A percentile compares a stretch with the other conserved stretches of the same genome.
These are phyloP conservation scores for Eupeodes corollae DNA, from an alignment of 1,140 invertebrate genomes.

Conservation along the genomic window DNA sequence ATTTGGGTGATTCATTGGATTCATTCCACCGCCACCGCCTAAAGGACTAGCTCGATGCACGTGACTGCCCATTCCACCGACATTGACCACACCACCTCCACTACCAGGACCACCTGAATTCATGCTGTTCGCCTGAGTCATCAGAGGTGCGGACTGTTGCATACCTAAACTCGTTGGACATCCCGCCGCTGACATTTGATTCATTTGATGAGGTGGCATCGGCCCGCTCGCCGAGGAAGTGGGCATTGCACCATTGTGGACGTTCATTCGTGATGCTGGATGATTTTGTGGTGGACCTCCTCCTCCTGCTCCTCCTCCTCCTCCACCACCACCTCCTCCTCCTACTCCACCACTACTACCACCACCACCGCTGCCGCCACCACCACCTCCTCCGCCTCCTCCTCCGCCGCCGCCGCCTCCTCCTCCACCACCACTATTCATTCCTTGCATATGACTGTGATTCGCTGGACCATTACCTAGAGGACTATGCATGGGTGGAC, in stretches of 20 bases:
- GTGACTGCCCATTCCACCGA: slow-evolving; percentile 11
- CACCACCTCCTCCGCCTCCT: slow-evolving; percentile 7
- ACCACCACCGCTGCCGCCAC: slow-evolving; percentile 8
- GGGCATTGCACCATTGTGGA: slow-evolving; percentile 21
- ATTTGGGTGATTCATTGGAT: slow-evolving; percentile 17
- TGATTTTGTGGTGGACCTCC: slow-evolving; percentile 24
- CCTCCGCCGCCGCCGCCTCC: slow-evolving; percentile 27
- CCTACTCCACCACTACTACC: too few species aligned
- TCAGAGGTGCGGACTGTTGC: slow-evolving; percentile 21
- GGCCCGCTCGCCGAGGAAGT: slow-evolving; percentile 11
- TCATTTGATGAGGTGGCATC: slow-evolving; percentile 11
- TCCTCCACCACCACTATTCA: slow-evolving; percentile 28
- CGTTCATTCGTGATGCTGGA: slow-evolving; percentile 5
- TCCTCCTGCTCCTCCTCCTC: slow-evolving; percentile 17
- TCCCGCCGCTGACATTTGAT: slow-evolving; percentile 10
- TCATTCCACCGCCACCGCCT: slow-evolving; percentile 7
- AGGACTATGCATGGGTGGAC: slow-evolving; percentile 32
- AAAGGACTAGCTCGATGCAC: slow-evolving; percentile 6
- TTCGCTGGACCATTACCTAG: slow-evolving; percentile 30
- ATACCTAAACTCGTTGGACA: slow-evolving; percentile 11
- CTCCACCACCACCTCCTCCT: slow-evolving; percentile 11
- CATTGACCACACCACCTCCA: slow-evolving; percentile 9
- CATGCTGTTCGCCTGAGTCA: slow-evolving; percentile 1
- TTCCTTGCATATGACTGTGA: slow-evolving; percentile 28
- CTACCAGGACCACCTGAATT: neutral